Evolutionary conservation across 1,140 invertebrate species (phyloP).

Genomic region (Batillaria attramentaria): DNA sequence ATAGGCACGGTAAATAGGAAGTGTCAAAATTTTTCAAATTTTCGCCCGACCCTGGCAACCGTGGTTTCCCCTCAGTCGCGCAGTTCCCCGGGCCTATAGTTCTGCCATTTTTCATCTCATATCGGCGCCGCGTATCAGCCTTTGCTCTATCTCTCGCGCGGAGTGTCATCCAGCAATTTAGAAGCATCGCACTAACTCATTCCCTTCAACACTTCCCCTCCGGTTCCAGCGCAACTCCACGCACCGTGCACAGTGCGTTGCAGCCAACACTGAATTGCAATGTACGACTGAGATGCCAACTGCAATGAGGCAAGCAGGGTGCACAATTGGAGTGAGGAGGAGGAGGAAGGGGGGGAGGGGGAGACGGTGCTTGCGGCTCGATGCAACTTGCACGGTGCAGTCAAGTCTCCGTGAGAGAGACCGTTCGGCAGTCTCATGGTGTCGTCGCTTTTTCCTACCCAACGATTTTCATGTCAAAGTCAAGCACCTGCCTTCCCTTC

Average conservation of each 20-base stretch:
- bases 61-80: not conserved
- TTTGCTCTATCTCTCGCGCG: not conserved
- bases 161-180: conserved; percentile 1
- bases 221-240: not conserved
- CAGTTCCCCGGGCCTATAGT: not conserved
- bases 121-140: not conserved
- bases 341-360: not conserved
- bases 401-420: too few relatives aligned
- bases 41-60: not conserved
- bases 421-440: too few relatives aligned
- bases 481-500: too few relatives aligned
- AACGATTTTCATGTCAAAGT: too few relatives aligned
- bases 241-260: too few relatives aligned
- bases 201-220: not conserved
- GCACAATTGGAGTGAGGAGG: not conserved
- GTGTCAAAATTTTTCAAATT: conserved; percentile 20
- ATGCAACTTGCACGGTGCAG: too few relatives aligned
- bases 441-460: too few relatives aligned
- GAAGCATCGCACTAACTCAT: not conserved
- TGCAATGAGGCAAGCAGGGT: too few relatives aligned
- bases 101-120: conserved; percentile 20
- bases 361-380: too few relatives aligned
- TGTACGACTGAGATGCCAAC: too few relatives aligned
- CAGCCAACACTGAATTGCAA: too few relatives aligned
- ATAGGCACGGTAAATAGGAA: conserved; percentile 13